Evolutionary conservation across 1,140 invertebrate genomes (phyloP).

Genomic region (Reticulitermes speratus): DNA sequence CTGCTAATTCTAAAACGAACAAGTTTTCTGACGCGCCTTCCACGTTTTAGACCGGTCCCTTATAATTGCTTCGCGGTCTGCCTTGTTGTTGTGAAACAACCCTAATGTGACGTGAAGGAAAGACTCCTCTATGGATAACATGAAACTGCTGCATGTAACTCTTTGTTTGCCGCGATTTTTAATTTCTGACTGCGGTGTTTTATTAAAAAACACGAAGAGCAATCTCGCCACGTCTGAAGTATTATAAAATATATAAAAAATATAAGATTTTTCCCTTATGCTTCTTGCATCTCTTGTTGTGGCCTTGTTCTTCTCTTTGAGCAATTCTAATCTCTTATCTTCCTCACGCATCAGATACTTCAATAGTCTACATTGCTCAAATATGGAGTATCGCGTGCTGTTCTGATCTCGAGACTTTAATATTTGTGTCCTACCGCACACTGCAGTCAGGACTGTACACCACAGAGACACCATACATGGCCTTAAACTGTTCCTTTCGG

Average conservation of each 20-base stretch:
- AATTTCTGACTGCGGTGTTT: neutral
- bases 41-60: too few species aligned
- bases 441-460: neutral
- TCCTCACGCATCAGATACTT: neutral
- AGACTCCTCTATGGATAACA: neutral
- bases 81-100: neutral
- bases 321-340: neutral
- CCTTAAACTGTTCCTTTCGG: too few species aligned
- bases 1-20: too few species aligned
- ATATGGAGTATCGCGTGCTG: neutral
- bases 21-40: too few species aligned
- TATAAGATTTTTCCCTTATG: neutral
- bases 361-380: neutral
- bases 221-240: neutral
- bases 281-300: neutral
- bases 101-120: neutral
- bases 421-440: neutral
- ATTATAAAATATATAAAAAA: neutral
- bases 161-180: neutral
- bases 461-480: too few species aligned
- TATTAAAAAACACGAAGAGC: neutral
- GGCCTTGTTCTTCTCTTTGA: neutral
- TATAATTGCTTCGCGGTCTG: neutral
- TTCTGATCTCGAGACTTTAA: neutral
- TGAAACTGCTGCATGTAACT: neutral